phyloP scores from a whole-genome alignment of 35 echinoderm and acorn worm species.

The Eucidaris tribuloides region DNA sequence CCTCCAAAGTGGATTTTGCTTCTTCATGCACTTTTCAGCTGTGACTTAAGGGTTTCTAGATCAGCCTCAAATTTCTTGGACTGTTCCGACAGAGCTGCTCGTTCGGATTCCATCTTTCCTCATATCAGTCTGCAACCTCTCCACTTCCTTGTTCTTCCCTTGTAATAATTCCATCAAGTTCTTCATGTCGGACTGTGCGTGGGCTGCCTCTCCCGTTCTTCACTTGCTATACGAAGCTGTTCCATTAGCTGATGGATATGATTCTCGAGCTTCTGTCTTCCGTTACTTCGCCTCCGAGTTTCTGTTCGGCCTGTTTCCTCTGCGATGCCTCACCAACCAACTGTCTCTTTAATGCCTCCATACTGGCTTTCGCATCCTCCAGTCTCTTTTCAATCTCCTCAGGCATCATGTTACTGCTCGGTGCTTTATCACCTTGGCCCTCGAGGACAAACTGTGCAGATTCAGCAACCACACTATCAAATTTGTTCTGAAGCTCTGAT shows the following conservation, averaged over 20 bases:
- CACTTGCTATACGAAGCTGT: not conserved
- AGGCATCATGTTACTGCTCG: not conserved
- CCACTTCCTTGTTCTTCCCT: slow-evolving; percentile 30
- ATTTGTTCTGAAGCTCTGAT: slow-evolving; percentile 58
- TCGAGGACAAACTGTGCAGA: slow-evolving; percentile 14
- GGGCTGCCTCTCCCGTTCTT: slow-evolving; percentile 17
- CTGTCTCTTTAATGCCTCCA: slow-evolving; percentile 6
- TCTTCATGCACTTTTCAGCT: no score
- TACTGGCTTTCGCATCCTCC: not conserved
- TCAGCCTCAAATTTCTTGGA: no score
- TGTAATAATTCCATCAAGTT: slow-evolving; percentile 44
- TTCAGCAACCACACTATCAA: slow-evolving; percentile 26
- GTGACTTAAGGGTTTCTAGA: no score
- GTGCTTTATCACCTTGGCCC: slow-evolving; percentile 27
- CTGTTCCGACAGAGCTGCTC: no score
- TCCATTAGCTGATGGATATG: not conserved
- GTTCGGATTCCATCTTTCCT: no score
- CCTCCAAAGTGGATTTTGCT: no score
- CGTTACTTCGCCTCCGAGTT: not conserved
- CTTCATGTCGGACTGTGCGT: slow-evolving; percentile 37
- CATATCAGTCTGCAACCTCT: slow-evolving; percentile 41
- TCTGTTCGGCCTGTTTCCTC: slow-evolving; percentile 1
- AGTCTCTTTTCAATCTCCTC: slow-evolving; percentile 16
- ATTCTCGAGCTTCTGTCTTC: not conserved
- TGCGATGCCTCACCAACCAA: slow-evolving; percentile 1